Evolutionary conservation across 2,113 vertebrate genomes (phyloP).

Genomic region (Thymallus thymallus): DNA sequence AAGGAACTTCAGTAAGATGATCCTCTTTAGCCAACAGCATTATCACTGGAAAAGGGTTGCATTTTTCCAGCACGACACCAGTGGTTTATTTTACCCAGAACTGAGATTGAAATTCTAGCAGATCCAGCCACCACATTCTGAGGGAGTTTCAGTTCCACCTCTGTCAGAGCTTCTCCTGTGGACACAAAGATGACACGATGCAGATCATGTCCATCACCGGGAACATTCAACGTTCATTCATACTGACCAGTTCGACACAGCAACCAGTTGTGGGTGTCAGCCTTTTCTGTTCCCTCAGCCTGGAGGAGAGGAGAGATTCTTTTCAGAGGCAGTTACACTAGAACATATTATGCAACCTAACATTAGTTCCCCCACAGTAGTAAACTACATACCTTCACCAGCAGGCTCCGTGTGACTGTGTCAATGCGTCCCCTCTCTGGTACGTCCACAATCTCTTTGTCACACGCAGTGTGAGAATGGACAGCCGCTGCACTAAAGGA

Average conservation of each 20-base stretch:
- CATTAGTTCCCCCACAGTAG: neutral
- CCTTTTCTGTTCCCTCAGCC: constrained; percentile 63
- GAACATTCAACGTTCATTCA: too few species aligned
- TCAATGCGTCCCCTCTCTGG: constrained; percentile 78
- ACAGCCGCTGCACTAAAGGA: constrained; percentile 75
- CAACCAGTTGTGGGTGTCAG: constrained; percentile 53
- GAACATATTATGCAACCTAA: neutral
- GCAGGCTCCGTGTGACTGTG: constrained; percentile 71
- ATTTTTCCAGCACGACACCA: neutral
- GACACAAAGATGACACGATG: neutral
- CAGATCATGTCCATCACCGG: neutral
- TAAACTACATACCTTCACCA: constrained; percentile 74
- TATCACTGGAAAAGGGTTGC: neutral
- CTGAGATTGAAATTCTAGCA: constrained; percentile 49
- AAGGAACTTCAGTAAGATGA: neutral
- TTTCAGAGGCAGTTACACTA: neutral
- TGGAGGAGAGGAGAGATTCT: constrained; percentile 18
- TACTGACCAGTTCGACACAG: constrained; percentile 62
- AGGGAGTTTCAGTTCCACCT: constrained; percentile 53
- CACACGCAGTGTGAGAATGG: constrained; percentile 61
- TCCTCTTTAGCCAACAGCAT: neutral
- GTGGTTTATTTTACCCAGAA: constrained; percentile 57
- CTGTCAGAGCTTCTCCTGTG: constrained; percentile 42
- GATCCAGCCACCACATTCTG: constrained; percentile 60
- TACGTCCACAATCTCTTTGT: constrained; percentile 68